Evolutionary conservation across 53 echinoderm and acorn worm genomes (phyloP).

Genomic region (Mesocentrotus franciscanus): DNA sequence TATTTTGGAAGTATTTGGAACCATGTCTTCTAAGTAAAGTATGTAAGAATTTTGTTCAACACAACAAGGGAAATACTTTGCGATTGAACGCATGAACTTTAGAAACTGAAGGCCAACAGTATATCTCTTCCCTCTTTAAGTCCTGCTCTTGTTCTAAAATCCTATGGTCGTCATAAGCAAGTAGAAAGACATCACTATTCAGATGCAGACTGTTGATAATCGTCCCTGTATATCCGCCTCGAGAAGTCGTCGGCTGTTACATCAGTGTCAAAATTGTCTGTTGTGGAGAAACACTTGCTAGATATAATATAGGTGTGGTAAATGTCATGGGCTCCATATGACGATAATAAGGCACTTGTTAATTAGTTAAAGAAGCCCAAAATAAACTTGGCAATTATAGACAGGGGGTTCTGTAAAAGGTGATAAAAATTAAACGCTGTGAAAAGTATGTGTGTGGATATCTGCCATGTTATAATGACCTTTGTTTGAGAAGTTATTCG

Average conservation of each 20-base stretch:
- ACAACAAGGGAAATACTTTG: too few species aligned
- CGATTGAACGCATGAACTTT: too few species aligned
- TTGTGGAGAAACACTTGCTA: not conserved
- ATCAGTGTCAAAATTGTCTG: slow-evolving; percentile 5
- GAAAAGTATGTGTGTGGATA: not conserved
- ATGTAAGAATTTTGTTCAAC: too few species aligned
- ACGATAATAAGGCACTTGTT: not conserved
- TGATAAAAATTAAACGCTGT: not conserved
- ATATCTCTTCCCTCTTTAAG: not conserved
- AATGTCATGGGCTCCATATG: not conserved
- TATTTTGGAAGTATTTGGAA: too few species aligned
- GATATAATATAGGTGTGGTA: not conserved
- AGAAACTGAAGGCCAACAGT: too few species aligned
- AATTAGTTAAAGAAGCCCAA: not conserved
- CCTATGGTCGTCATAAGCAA: not conserved
- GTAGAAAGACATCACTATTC: not conserved
- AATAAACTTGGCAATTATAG: not conserved
- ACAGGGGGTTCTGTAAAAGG: not conserved
- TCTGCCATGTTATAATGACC: not conserved
- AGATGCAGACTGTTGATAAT: not conserved
- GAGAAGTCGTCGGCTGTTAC: not conserved
- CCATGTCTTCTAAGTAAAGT: too few species aligned
- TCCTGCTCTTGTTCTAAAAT: not conserved
- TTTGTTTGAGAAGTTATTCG: not conserved
- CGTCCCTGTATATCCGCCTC: not conserved